These are phyloP conservation scores for Cepphus grylle DNA, from an alignment of 2,113 vertebrate genomes.

Conservation along the genomic window DNA sequence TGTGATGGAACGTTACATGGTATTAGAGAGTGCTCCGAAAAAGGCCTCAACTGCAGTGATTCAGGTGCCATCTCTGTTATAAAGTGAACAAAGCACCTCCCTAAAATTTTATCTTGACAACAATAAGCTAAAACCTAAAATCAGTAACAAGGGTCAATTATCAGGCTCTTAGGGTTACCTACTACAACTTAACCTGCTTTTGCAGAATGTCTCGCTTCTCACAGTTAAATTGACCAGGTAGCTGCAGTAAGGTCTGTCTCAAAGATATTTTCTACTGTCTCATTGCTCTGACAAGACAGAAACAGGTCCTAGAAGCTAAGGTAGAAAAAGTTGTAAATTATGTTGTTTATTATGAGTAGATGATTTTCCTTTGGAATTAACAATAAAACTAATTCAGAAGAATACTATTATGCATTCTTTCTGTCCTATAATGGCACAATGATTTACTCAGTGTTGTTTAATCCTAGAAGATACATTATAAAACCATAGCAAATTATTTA, in stretches of 20 bases:
- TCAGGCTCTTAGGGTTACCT: background rate
- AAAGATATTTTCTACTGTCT: background rate
- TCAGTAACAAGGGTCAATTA: background rate
- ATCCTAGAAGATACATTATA: background rate
- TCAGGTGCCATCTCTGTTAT: background rate
- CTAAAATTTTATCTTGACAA: background rate
- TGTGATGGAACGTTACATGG: background rate
- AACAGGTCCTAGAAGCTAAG: background rate
- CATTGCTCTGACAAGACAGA: background rate
- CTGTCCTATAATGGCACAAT: background rate
- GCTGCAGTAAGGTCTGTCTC: background rate
- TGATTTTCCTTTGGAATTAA: background rate
- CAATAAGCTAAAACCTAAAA: background rate
- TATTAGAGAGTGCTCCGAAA: background rate
- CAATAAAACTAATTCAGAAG: background rate
- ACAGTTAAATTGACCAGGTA: background rate
- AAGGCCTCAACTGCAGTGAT: background rate
- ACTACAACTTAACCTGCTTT: background rate
- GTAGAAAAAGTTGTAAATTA: background rate
- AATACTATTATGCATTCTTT: background rate
- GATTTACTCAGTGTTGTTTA: background rate
- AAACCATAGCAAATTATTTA: background rate
- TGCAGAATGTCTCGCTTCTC: background rate
- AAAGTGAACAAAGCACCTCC: background rate
- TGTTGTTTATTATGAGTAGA: background rate